Conservation (phyloP, 2,888 invertebrate genomes). For the Lissonota sp. region DNA sequence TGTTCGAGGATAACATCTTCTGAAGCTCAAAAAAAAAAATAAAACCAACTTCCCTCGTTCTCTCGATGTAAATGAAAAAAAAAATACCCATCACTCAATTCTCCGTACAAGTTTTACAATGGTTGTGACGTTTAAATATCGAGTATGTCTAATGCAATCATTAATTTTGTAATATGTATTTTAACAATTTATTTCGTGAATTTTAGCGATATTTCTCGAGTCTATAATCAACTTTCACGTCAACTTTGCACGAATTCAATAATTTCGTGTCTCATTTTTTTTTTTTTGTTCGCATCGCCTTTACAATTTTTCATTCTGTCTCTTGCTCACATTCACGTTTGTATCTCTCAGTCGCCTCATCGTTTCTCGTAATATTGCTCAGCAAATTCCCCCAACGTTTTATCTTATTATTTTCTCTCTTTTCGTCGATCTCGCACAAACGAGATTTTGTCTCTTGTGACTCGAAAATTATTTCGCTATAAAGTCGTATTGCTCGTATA, state of each 20-base stretch:
- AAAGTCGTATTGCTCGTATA: constrained; percentile 59
- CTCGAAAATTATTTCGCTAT: constrained; percentile 21
- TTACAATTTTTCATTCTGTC: neutral
- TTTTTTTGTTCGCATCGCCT: neutral
- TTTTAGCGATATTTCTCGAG: neutral
- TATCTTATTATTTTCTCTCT: too few species aligned
- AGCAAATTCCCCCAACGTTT: constrained; percentile 8
- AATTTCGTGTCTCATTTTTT: neutral
- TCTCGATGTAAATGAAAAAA: too few species aligned
- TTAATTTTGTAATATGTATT: too few species aligned
- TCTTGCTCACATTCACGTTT: neutral
- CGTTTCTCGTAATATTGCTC: constrained; percentile 36
- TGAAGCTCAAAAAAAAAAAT: too few species aligned
- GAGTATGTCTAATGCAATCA: too few species aligned
- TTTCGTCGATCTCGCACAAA: constrained; percentile 18
- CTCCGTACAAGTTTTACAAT: too few species aligned
- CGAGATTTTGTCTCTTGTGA: neutral
- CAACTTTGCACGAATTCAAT: neutral
- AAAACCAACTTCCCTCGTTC: too few species aligned
- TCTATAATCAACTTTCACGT: too few species aligned
- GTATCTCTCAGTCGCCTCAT: neutral
- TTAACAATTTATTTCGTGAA: neutral
- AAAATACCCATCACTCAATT: too few species aligned
- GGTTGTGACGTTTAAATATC: too few species aligned
- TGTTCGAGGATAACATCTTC: too few species aligned